Base-by-base conservation (phyloP, 2,888 invertebrate species). In the Sinotaia quadrata region DNA sequence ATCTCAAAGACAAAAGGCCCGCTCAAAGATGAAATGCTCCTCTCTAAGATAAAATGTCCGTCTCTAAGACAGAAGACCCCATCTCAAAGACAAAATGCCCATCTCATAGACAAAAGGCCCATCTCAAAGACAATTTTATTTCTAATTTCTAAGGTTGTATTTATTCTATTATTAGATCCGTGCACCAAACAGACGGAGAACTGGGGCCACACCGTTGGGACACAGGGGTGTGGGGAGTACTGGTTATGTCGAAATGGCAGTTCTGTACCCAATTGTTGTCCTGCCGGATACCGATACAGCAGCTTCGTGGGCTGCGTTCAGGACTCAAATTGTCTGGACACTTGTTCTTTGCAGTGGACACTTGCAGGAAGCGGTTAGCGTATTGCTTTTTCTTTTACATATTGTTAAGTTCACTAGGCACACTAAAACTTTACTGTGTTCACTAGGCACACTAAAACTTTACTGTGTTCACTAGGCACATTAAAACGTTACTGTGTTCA, bases 261-360 rank as follows among this genome's bases (percentile, higher is more conserved):
- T 57, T 81, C 81, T 41, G 72, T 78, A 15, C 81, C 78, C n/a
- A 72, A 76, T 27, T 83, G 83, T 65, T 83, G 83, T 56, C 76
- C 80, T 24, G 37, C 56, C 4, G 81, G 78, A 1, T 75, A 77
- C 37, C 74, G 77, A 15, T 83, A 79, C 58, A 70, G 79, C 44
- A 73, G 75, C 37, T 76, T 76, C 4, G 72, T 75, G 70, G 82
- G 81, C 1, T 83, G 83, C 68, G 61, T 79, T 51, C 69, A 73
- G 31, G 79, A 78, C 57, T 62, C 72, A 36, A 56, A 70, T 2
- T 83, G 83, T 60, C 69, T 49, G 0, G 75, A 78, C 15, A 70
- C 73, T 4, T 83, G 83, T 60, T 80, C 81, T 29, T 80, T 80
- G 21, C 73, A 76, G 44, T 76, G 76, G n/a, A 70, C 73, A 10